phyloP scores from a whole-genome alignment of 2,113 vertebrate species.

The Oryzias woworae region DNA sequence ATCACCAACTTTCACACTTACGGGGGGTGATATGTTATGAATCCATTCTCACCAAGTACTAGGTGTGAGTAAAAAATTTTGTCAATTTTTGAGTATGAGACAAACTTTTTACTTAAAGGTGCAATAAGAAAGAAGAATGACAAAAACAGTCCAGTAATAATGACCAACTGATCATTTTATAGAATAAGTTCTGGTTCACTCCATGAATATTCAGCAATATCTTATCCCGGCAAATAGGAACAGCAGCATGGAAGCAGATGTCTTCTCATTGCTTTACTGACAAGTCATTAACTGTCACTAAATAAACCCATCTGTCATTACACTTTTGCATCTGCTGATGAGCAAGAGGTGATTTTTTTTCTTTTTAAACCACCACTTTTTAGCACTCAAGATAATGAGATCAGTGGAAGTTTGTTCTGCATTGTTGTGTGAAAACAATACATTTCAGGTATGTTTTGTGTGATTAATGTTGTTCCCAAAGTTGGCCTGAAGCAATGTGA shows the following conservation, averaged over 20 bases:
- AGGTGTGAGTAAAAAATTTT: too few species aligned
- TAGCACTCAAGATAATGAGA: constrained; percentile 2
- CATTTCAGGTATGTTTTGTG: constrained; percentile 17
- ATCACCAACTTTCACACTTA: too few species aligned
- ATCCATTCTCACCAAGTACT: too few species aligned
- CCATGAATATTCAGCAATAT: not conserved
- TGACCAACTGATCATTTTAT: too few species aligned
- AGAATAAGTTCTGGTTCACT: too few species aligned
- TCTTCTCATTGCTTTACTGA: constrained; percentile 18
- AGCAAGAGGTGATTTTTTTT: not conserved
- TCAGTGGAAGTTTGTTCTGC: not conserved
- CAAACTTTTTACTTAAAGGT: too few species aligned
- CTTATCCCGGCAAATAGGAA: constrained; percentile 19
- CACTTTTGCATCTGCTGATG: constrained; percentile 7
- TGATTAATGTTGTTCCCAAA: constrained; percentile 29
- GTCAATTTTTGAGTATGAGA: too few species aligned
- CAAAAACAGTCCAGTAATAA: too few species aligned
- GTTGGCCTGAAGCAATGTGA: constrained; percentile 17
- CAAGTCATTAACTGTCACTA: constrained; percentile 14
- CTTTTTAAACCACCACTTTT: constrained; percentile 4
- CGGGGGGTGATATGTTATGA: too few species aligned
- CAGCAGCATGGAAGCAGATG: constrained; percentile 19
- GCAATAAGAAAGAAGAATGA: too few species aligned
- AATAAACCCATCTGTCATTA: constrained; percentile 20
- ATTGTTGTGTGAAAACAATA: not conserved